A percentile compares a stretch with the other conserved stretches of the same genome.
Conservation (phyloP, 2,888 invertebrate species). For the Meiosimyza platycephala region DNA sequence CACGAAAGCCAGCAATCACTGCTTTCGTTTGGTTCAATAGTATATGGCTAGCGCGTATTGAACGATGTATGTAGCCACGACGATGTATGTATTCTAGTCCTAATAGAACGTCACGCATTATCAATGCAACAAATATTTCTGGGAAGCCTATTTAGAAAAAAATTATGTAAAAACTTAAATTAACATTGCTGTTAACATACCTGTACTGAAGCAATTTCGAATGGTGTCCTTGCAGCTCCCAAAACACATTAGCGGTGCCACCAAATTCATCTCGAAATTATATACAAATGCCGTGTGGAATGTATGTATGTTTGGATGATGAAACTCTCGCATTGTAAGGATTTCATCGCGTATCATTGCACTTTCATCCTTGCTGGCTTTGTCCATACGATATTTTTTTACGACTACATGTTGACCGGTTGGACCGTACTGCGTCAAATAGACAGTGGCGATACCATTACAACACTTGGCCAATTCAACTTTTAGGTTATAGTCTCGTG, state of each 20-base stretch:
- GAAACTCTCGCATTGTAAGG: slow-evolving; percentile 78
- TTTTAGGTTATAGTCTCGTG: slow-evolving; percentile 75
- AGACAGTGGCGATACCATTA: slow-evolving; percentile 77
- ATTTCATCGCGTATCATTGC: slow-evolving; percentile 79
- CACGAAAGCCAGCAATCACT: slow-evolving; percentile 82
- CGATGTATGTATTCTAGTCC: slow-evolving; percentile 88
- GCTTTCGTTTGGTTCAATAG: slow-evolving; percentile 78
- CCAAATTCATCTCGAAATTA: slow-evolving; percentile 81
- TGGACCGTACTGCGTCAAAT: slow-evolving; percentile 76
- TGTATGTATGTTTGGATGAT: slow-evolving; percentile 82
- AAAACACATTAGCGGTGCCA: slow-evolving; percentile 86
- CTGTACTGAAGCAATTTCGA: slow-evolving; percentile 75
- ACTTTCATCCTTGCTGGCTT: slow-evolving; percentile 72
- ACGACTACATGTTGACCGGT: slow-evolving; percentile 78
- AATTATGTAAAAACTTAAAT: background rate
- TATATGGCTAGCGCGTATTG: slow-evolving; percentile 86
- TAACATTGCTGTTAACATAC: slow-evolving; percentile 41
- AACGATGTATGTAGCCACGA: slow-evolving; percentile 86
- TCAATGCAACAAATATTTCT: slow-evolving; percentile 82
- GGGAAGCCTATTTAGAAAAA: slow-evolving; percentile 73
- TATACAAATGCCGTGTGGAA: slow-evolving; percentile 82
- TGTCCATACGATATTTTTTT: slow-evolving; percentile 82
- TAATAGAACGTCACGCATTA: slow-evolving; percentile 79
- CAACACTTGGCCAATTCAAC: slow-evolving; percentile 77
- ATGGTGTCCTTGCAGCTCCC: slow-evolving; percentile 87